Evolutionary conservation across 2,797 vertebrate genomes (phyloP).

Genomic region (Pangasius krempfi): DNA sequence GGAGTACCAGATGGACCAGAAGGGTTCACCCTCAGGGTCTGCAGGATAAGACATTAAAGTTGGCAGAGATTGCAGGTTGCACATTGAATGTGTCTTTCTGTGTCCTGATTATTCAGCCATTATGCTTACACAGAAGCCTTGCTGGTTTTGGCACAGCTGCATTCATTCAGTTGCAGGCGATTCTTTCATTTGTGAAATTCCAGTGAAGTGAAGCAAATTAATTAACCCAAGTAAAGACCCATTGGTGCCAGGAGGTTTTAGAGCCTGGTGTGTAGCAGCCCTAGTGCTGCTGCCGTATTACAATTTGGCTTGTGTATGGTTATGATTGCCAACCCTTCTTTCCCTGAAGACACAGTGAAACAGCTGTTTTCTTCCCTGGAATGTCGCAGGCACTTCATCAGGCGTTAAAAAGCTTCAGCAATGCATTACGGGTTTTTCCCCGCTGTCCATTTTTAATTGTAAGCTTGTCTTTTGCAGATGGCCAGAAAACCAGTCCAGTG

Average conservation of each 20-base stretch:
- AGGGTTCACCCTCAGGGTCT: not conserved
- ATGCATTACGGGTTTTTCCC: not conserved
- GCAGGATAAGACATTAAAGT: not conserved
- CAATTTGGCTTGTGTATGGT: not conserved
- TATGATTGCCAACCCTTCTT: not conserved
- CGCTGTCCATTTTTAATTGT: not conserved
- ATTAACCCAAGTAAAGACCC: constrained; percentile 17
- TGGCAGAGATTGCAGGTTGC: not conserved
- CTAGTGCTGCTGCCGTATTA: not conserved
- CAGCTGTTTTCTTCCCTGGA: constrained; percentile 68
- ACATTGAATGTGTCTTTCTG: not conserved
- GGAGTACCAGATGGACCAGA: not conserved
- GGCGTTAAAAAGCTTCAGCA: constrained; percentile 47
- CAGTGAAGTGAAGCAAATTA: constrained; percentile 11
- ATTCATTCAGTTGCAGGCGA: not conserved
- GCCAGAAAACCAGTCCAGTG: too few species aligned
- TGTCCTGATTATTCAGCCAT: constrained; percentile 1
- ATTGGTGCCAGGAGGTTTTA: constrained; percentile 1
- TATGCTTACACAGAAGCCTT: not conserved
- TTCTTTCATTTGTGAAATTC: constrained; percentile 1
- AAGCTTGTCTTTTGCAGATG: not conserved
- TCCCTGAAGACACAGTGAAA: constrained; percentile 50
- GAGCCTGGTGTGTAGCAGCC: not conserved
- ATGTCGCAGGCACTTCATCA: constrained; percentile 41
- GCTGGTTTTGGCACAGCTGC: not conserved